Base-by-base conservation (phyloP, 1,140 invertebrate species). In the Aphis craccivora region DNA sequence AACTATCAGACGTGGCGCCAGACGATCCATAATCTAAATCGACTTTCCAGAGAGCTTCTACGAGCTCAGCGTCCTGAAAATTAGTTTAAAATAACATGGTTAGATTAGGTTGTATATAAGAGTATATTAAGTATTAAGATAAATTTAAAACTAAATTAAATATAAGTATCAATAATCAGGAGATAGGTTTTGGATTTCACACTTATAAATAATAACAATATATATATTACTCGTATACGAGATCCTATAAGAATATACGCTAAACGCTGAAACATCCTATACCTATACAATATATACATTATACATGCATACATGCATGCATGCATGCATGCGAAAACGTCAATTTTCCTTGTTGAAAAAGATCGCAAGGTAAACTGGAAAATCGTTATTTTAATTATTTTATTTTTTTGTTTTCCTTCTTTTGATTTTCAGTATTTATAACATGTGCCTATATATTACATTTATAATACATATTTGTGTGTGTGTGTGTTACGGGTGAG, bases 41-140 rank as follows among this genome's bases (percentile, higher is more conserved):
- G 14, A 55, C 35, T 93, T 93, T 93, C 76, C 76, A 93, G 4
- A 93, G 11, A 23, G 91, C 22, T 84, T 93, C 91, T 22, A 93
- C 91, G 3, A 93, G 23, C 48, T 86, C 81, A 0, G 37, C 91
- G 25, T 93, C 91, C 91, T 93, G n/a, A 40, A 83, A 93, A 93
- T 37, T 1, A 35, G 30, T 67, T 55, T 25, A 30, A 55, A 60
- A 67, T n/a, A 67, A n/a, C 11, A n/a, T 11, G 22, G 14, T 14
- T 67, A 4, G 18, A 67, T 40, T 40, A 40, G 37, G 37, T 40
- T 40, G 37, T 45, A 9, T 45, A 5, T 8, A 45, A 45, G 4
- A 45, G 9, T 45, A 45, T 45, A 45, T 45, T 45, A 45, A 45
- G 45, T 45, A 45, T 45, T 45, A 45, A 45, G 45, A 45, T 45